Evolutionary conservation across 2,888 invertebrate species (phyloP), one percentile per base, ranked within the genome.

Genomic region (Corythucha ciliata): DNA sequence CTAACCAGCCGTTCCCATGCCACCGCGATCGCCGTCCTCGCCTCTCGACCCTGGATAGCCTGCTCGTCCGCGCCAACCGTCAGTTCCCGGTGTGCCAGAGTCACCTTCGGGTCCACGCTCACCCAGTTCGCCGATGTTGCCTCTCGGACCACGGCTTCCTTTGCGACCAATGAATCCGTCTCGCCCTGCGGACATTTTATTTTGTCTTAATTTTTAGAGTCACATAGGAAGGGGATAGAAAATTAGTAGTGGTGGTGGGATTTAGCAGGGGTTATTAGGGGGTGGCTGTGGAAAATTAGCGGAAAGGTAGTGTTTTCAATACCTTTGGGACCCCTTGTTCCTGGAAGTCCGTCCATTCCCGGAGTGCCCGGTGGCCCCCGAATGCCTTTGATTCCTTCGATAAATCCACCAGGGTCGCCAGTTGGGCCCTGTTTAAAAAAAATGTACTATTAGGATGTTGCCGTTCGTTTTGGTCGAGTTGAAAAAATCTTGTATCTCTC

Each of bases 111-210:
- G 41, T 20, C 55, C 55, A 16, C 39, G 33, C 5, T 52, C 53
- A 21, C 55, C 54, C 12, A 22, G 34, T 16, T 4, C 29, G 24
- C 55, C 57, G 21, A 29, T 37, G 39, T 29, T 45, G 1, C 51
- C 51, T 45, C 72, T 65, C 26, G 69, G 67, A 5, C 83, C 86
- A 53, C 75, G 70, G 18, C 67, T 26, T 14, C 86, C 87, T 8
- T 77, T 69, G 18, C 68, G 66, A 4, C 88, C 88, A 51, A 78
- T 74, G 58, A 72, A 72, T 32, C 88, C 89, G n/a, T n/a, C n/a
- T n/a, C n/a, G n/a, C n/a, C n/a, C n/a, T n/a, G n/a, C n/a, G n/a
- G n/a, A n/a, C n/a, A n/a, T n/a, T n/a, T n/a, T n/a, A n/a, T n/a
- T n/a, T n/a, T n/a, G n/a, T n/a, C n/a, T n/a, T n/a, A n/a, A n/a